These are phyloP conservation scores for Antheraea mylitta DNA, from an alignment of 1,140 invertebrate species.

Conservation along the genomic window DNA sequence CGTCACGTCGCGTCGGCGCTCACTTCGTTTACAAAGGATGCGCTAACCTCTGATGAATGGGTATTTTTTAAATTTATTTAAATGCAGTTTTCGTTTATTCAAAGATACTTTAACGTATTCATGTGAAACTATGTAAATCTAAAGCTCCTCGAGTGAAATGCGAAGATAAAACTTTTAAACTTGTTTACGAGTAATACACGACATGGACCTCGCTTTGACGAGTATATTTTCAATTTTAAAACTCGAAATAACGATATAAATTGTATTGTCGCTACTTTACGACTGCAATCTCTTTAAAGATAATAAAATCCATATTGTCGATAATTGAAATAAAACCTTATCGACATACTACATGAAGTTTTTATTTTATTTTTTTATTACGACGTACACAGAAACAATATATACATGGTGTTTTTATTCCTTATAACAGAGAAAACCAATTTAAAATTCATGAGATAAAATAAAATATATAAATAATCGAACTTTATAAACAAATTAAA, in stretches of 20 bases:
- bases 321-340: background rate
- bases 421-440: no score
- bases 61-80: conserved; percentile 31
- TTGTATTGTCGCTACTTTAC: background rate
- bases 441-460: no score
- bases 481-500: no score
- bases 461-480: no score
- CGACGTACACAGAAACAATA: no score
- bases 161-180: conserved; percentile 18
- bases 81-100: conserved; percentile 14
- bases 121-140: conserved; percentile 20
- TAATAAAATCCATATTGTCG: background rate
- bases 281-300: background rate
- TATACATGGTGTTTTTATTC: no score
- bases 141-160: conserved; percentile 7
- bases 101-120: conserved; percentile 15
- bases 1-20: background rate
- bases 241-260: background rate
- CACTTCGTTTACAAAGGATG: conserved; percentile 24
- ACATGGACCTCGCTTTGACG: background rate
- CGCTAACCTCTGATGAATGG: conserved; percentile 23
- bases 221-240: background rate
- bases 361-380: background rate
- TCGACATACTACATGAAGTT: background rate
- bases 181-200: background rate